Percentiles rank a stretch among this genome's conserved stretches.
phyloP scores from a whole-genome alignment of 2,113 vertebrate species.

The Andinoacara biseriatus region DNA sequence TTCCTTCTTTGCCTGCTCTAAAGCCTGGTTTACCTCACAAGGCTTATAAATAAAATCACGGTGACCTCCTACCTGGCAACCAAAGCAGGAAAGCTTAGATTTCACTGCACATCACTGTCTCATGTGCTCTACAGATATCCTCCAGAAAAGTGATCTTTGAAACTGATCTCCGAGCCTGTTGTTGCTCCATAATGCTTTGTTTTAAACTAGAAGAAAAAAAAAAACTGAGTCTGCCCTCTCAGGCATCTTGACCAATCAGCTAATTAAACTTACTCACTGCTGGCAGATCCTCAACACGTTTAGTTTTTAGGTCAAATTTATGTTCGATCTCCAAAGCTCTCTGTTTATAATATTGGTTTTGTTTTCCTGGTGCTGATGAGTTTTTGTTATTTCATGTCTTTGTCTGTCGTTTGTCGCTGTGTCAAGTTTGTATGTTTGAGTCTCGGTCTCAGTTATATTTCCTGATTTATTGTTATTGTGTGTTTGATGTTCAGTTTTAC shows the following conservation, averaged over 20 bases:
- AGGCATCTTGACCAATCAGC: not conserved
- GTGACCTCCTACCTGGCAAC: not conserved
- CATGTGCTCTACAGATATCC: not conserved
- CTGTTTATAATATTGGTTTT: too few relatives aligned
- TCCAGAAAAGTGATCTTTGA: not conserved
- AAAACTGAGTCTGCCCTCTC: fast-evolving
- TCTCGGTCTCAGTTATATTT: too few relatives aligned
- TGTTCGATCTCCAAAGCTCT: too few relatives aligned
- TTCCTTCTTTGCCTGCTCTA: not conserved
- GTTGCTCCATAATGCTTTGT: not conserved
- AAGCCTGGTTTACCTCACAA: not conserved
- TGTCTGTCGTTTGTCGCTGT: too few relatives aligned
- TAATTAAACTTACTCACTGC: not conserved
- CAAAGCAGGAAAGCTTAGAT: not conserved
- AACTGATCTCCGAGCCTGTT: not conserved
- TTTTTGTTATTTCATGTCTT: too few relatives aligned
- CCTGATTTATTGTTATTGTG: too few relatives aligned
- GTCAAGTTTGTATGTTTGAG: too few relatives aligned
- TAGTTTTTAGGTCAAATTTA: too few relatives aligned
- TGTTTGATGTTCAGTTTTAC: too few relatives aligned
- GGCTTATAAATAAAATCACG: not conserved
- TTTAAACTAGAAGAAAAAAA: not conserved
- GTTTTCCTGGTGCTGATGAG: too few relatives aligned
- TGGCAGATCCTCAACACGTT: not conserved
- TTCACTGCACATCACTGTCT: not conserved